Evolutionary conservation across 2,797 vertebrate genomes (phyloP).

Genomic region (Enoplosus armatus): DNA sequence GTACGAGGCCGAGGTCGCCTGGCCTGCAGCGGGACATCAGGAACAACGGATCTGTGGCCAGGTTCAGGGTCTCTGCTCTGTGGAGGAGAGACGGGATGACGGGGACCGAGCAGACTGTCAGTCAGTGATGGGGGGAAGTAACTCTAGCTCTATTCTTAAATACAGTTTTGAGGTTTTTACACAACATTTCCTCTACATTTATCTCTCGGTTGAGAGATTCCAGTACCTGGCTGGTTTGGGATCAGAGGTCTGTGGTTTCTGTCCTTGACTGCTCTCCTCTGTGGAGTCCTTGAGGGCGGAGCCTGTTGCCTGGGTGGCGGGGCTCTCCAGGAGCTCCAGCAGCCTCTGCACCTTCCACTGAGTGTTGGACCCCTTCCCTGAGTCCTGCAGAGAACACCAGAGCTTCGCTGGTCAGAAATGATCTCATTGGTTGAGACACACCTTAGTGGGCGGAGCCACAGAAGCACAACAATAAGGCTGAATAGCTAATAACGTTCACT

Average conservation of each 20-base stretch:
- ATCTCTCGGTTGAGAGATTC: no score
- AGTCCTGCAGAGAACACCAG: constrained; percentile 10
- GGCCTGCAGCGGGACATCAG: constrained; percentile 20
- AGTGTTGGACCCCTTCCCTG: background rate
- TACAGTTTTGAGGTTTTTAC: no score
- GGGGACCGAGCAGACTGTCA: background rate
- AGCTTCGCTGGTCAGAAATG: background rate
- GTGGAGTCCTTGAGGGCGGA: background rate
- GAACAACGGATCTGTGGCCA: constrained; percentile 1
- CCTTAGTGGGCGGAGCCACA: background rate
- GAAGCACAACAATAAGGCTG: background rate
- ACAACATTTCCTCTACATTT: no score
- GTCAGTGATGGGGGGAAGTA: no score
- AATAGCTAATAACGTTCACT: no score
- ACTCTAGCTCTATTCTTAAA: no score
- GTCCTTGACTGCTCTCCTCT: background rate
- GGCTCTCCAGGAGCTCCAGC: constrained; percentile 13
- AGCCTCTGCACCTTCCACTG: background rate
- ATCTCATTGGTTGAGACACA: background rate
- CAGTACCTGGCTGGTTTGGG: background rate
- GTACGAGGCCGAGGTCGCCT: constrained; percentile 26
- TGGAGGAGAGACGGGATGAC: background rate
- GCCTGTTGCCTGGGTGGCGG: background rate
- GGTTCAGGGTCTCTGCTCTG: background rate
- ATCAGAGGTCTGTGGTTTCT: background rate